phyloP scores from a whole-genome alignment of 2,888 invertebrate species.

The Ceramica pisi region DNA sequence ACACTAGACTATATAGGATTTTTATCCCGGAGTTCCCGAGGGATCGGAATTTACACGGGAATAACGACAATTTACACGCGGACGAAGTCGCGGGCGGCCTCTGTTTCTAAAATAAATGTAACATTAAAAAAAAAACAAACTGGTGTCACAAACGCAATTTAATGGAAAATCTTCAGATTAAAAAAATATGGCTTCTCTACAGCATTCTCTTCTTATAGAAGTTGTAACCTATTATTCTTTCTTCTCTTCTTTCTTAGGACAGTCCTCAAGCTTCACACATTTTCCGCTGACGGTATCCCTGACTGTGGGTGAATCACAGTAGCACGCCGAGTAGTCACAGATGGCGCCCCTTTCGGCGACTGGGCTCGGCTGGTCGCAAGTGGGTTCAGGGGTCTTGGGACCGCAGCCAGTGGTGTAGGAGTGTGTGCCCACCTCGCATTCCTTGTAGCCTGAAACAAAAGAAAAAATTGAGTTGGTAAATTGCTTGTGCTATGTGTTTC shows the following conservation, averaged over 20 bases:
- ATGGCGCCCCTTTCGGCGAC: background rate
- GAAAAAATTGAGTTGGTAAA: background rate
- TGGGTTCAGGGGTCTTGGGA: slow-evolving; percentile 71
- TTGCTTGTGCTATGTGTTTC: no score
- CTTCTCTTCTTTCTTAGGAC: slow-evolving; percentile 56
- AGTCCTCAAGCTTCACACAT: slow-evolving; percentile 75
- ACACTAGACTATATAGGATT: no score
- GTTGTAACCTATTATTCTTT: slow-evolving; percentile 18
- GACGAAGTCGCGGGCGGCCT: no score
- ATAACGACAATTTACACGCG: no score
- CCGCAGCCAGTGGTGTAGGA: slow-evolving; percentile 74
- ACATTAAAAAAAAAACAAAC: background rate
- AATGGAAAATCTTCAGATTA: no score
- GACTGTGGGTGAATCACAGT: slow-evolving; percentile 77
- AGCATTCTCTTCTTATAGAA: background rate
- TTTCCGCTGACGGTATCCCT: slow-evolving; percentile 70
- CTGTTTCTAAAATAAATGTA: no score
- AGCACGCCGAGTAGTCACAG: slow-evolving; percentile 70
- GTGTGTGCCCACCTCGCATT: slow-evolving; percentile 73
- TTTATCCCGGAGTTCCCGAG: no score
- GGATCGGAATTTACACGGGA: no score
- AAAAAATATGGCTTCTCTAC: background rate
- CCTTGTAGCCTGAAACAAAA: slow-evolving; percentile 62
- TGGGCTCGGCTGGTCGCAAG: slow-evolving; percentile 77
- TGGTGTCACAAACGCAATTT: background rate